phyloP scores from a whole-genome alignment of 2,113 vertebrate genomes.

The Laticauda laticaudata region DNA sequence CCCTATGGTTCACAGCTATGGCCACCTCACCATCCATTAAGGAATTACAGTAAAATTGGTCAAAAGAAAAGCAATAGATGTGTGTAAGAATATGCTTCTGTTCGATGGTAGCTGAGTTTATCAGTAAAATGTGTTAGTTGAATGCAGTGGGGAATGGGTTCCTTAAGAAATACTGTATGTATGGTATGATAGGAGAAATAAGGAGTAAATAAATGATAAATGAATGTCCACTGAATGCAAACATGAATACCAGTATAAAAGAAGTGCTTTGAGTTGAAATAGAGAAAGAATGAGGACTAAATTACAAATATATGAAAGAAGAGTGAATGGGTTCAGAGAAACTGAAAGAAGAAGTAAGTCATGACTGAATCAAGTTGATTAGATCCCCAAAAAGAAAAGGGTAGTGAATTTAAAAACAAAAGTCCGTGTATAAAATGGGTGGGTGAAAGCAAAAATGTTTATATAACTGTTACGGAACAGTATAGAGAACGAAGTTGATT shows the following conservation, averaged over 20 bases:
- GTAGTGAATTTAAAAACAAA: background rate
- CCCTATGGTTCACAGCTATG: background rate
- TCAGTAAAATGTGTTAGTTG: background rate
- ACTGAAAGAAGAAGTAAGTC: background rate
- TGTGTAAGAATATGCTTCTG: background rate
- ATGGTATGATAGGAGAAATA: background rate
- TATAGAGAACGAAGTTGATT: background rate
- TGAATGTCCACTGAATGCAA: background rate
- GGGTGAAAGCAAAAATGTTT: background rate
- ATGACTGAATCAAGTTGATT: background rate
- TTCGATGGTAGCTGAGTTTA: background rate
- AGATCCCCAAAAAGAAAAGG: background rate
- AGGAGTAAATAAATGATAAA: background rate
- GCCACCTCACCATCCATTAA: background rate
- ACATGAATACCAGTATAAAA: background rate
- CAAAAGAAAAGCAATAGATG: background rate
- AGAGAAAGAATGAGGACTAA: background rate
- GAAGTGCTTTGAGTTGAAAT: background rate
- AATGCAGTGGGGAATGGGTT: background rate
- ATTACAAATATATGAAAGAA: background rate
- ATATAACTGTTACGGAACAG: background rate
- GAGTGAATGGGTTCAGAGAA: background rate
- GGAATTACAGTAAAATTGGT: background rate
- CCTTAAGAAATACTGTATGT: background rate
- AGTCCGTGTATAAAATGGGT: background rate